Evolutionary conservation across 30 jellyfish, hydroid and myxozoan genomes (phyloP), one percentile per base, ranked within the genome.

Genomic region (Turritopsis dohrnii): DNA sequence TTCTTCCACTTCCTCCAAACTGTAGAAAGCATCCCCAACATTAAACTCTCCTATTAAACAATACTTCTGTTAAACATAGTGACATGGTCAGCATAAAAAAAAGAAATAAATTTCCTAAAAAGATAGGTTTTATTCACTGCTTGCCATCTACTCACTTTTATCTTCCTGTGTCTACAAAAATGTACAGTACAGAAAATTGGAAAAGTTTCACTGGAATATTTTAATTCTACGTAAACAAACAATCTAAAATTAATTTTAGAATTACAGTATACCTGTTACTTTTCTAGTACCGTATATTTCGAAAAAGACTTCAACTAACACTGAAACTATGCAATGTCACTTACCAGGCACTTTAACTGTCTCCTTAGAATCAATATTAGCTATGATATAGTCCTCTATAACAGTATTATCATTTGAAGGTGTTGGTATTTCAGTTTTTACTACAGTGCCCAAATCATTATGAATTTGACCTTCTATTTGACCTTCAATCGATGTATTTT

Each of bases 11-110:
- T 71, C 83, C 66, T 82, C 89, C 53, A 82, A 71, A 71, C 89
- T 66, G 85, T 82, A 82, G 73, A 82, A 82, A 1, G 89, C 26
- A 82, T 82, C 89, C 18, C 89, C 89, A 82, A 82, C 71, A 82
- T 82, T 82, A 18, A 82, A 71, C 71, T 66, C 89, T 52, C 89
- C 89, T 82, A 30, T 0, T 20, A 9, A 71, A 74, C 65, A 74
- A 74, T 21, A 60, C n/a, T n/a, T n/a, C n/a, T 1, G 27, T 28
- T 66, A 26, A 69, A 69, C 30, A 17, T n/a, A n/a, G n/a, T n/a
- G n/a, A n/a, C n/a, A n/a, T n/a, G n/a, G n/a, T n/a, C n/a, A n/a
- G n/a, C n/a, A n/a, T n/a, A n/a, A n/a, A n/a, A n/a, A n/a, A n/a
- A n/a, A n/a, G n/a, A n/a, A n/a, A n/a, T n/a, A n/a, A n/a, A n/a